A percentile compares a stretch with the other conserved stretches of the same genome.
Conservation (phyloP, 92 coral and sea anemone species). For the Palythoa grandis region DNA sequence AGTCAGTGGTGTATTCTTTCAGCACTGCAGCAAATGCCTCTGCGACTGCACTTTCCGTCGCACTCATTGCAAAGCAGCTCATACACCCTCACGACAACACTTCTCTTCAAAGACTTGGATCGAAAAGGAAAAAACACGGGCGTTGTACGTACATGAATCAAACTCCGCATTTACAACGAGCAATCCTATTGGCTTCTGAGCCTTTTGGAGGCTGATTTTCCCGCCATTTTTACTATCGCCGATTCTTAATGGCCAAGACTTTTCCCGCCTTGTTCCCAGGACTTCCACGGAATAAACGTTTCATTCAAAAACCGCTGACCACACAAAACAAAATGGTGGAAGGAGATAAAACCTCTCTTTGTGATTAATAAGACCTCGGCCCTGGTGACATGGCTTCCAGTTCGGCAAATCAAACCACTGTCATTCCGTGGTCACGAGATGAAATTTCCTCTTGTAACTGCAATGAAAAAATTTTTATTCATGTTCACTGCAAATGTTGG, state of each 20-base stretch:
- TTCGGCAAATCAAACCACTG: conserved; percentile 10
- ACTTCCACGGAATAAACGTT: conserved; percentile 8
- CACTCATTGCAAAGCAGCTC: conserved; percentile 48
- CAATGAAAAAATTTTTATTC: conserved; percentile 44
- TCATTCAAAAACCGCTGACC: conserved; percentile 21
- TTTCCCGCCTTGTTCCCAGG: conserved; percentile 8
- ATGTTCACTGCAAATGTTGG: conserved; percentile 62
- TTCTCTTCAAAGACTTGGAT: neutral
- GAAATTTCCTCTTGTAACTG: conserved; percentile 65
- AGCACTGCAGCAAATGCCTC: too few relatives aligned
- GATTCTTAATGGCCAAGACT: conserved; percentile 9
- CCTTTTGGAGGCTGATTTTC: conserved; percentile 9
- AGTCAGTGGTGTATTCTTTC: too few relatives aligned
- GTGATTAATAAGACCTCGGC: conserved; percentile 7
- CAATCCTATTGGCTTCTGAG: conserved; percentile 12
- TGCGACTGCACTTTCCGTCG: conserved; percentile 7
- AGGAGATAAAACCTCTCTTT: neutral
- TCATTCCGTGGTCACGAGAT: conserved; percentile 49
- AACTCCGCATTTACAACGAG: neutral
- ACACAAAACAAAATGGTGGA: conserved; percentile 20
- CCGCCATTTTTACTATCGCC: conserved; percentile 7
- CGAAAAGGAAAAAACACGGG: neutral
- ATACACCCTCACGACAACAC: conserved; percentile 3
- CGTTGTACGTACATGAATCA: neutral
- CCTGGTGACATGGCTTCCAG: conserved; percentile 4